Base-by-base conservation (phyloP, 1,140 invertebrate genomes). In the Lysiphlebus fabarum region DNA sequence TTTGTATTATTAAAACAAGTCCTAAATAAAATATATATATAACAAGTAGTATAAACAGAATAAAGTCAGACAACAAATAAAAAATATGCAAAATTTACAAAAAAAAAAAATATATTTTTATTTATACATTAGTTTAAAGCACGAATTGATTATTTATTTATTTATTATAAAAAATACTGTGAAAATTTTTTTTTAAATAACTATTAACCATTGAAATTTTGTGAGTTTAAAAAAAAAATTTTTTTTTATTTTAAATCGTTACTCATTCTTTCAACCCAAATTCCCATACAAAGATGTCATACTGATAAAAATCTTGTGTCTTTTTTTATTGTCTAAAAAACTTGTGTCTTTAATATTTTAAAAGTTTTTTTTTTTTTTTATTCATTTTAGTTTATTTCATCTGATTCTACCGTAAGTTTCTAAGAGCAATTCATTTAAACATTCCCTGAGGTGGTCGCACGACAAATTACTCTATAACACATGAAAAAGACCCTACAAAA, bases 381-480 rank as follows among this genome's bases (percentile, higher is more conserved):
- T 63, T 49, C 12, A 12, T 44, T 47, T 26, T 10, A 44, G 50
- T 48, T 62, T 62, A 62, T 62, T 67, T 65, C 64, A 63, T 63
- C 17, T 61, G 67, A 67, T 70, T 61, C 67, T 26, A 26, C 17
- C 17, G 17, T 26, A 26, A 26, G 17, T 26, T n/a, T 67, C 68
- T 67, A 63, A 67, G 68, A 72, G 70, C 76, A 76, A 79, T 79
- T 80, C 78, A 80, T 80, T 80, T 80, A 68, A 79, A 77, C 77
- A 80, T 78, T 80, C 77, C 77, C 71, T 66, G 64, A 78, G 78
- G 78, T 80, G 78, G 78, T 80, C 78, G 77, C 75, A 73, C 77
- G 78, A 80, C 78, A 80, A 80, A 80, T 80, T 80, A 80, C 78
- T 79, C 73, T 70, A 67, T 71, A 73, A 63, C 70, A 40, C 70